Evolutionary conservation across 2,113 vertebrate genomes (phyloP).

Genomic region (Heterochromis multidens): DNA sequence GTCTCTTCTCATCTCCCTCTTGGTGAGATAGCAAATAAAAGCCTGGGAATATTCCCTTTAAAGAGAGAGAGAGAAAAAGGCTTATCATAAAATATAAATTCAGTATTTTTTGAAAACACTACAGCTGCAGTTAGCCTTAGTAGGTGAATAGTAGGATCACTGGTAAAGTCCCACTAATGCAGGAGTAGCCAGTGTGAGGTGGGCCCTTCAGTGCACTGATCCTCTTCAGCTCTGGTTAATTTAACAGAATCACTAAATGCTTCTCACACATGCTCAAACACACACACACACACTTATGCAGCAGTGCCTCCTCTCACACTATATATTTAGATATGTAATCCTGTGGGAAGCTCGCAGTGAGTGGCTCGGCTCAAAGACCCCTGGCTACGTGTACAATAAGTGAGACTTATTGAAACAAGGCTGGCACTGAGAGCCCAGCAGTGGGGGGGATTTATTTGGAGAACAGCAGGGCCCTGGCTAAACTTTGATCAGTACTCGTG

Average conservation of each 20-base stretch:
- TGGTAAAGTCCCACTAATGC: conserved; percentile 48
- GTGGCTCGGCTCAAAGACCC: conserved; percentile 62
- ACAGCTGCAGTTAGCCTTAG: neutral
- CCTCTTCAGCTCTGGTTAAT: conserved; percentile 63
- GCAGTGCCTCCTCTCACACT: conserved; percentile 51
- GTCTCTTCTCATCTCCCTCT: neutral
- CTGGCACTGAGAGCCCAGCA: conserved; percentile 66
- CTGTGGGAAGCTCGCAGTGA: conserved; percentile 60
- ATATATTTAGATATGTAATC: conserved; percentile 74
- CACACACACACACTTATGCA: neutral
- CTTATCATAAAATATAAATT: neutral
- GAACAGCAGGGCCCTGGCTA: conserved; percentile 61
- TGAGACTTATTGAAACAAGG: conserved; percentile 72
- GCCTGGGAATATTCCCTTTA: neutral
- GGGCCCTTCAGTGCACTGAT: conserved; percentile 42
- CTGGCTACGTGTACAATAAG: conserved; percentile 71
- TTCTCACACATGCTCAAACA: conserved; percentile 33
- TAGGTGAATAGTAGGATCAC: conserved; percentile 10
- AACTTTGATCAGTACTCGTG: conserved; percentile 73
- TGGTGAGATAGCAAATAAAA: neutral
- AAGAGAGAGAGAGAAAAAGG: neutral
- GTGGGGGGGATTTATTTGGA: conserved; percentile 61
- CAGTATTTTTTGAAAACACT: neutral
- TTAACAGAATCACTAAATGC: conserved; percentile 64
- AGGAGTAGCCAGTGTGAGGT: conserved; percentile 33